phyloP scores from a whole-genome alignment of 2,888 invertebrate species.

The Aquatica leii region DNA sequence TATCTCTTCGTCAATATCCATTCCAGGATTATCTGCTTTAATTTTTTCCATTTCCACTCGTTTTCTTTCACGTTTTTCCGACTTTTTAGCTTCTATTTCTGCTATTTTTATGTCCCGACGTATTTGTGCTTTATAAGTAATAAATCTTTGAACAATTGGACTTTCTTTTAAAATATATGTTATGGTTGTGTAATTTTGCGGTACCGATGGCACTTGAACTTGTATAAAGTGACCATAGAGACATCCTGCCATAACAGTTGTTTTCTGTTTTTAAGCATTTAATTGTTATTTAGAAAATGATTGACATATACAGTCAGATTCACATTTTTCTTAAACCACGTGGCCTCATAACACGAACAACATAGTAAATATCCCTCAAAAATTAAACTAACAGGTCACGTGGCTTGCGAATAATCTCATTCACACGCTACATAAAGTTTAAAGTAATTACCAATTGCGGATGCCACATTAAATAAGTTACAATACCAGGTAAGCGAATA shows the following conservation, averaged over 20 bases:
- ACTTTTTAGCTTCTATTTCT: slow-evolving; percentile 64
- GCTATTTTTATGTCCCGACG: slow-evolving; percentile 67
- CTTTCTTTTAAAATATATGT: slow-evolving; percentile 59
- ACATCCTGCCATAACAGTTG: slow-evolving; percentile 64
- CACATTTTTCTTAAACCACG: no score
- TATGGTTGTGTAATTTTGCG: slow-evolving; percentile 60
- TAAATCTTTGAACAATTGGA: slow-evolving; percentile 62
- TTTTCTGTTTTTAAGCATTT: background rate
- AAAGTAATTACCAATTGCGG: slow-evolving; percentile 62
- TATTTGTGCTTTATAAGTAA: slow-evolving; percentile 69
- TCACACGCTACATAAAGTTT: no score
- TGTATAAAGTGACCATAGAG: slow-evolving; percentile 65
- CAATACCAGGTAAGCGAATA: slow-evolving; percentile 68
- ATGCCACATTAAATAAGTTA: slow-evolving; percentile 75
- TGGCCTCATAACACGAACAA: no score
- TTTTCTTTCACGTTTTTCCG: slow-evolving; percentile 63
- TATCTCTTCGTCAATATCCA: slow-evolving; percentile 68
- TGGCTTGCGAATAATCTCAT: no score
- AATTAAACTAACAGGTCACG: no score
- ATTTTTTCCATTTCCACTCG: slow-evolving; percentile 67
- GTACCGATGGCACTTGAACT: slow-evolving; percentile 60
- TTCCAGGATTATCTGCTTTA: slow-evolving; percentile 65
- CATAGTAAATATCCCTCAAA: no score
- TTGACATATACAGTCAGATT: no score
- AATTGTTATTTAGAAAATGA: no score